Evolutionary conservation across 2,797 vertebrate genomes (phyloP).

Genomic region (Anguilla marmorata): DNA sequence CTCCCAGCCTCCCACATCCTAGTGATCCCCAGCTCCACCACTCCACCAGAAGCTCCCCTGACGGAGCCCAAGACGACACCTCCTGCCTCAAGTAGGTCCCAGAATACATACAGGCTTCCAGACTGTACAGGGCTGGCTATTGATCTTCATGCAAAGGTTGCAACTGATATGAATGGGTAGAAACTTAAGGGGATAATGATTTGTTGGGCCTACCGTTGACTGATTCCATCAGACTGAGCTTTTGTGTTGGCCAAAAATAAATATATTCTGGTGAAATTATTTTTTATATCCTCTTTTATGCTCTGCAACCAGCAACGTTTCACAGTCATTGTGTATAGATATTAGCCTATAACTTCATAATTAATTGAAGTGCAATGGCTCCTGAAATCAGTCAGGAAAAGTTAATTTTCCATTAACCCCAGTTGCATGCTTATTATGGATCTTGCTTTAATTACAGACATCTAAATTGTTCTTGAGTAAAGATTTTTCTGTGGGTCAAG

Average conservation of each 20-base stretch:
- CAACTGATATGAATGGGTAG: neutral
- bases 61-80: conserved; percentile 88
- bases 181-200: neutral
- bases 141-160: no score
- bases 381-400: neutral
- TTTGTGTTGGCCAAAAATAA: neutral
- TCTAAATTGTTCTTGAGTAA: no score
- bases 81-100: conserved; percentile 88
- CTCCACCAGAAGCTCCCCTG: conserved; percentile 84
- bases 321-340: neutral
- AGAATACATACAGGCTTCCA: neutral
- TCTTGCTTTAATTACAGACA: neutral
- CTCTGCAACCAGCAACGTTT: neutral
- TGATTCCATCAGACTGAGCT: neutral
- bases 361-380: neutral
- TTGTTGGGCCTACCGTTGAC: neutral
- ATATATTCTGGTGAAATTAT: no score
- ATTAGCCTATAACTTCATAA: neutral
- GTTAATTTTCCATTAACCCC: no score
- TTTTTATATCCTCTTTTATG: neutral
- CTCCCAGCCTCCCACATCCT: conserved; percentile 81
- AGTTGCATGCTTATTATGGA: neutral
- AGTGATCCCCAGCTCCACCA: conserved; percentile 77
- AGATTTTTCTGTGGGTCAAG: neutral
- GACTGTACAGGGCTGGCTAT: no score